Evolutionary conservation across 2,113 vertebrate genomes (phyloP).

Genomic region (Chaetodon trifascialis): DNA sequence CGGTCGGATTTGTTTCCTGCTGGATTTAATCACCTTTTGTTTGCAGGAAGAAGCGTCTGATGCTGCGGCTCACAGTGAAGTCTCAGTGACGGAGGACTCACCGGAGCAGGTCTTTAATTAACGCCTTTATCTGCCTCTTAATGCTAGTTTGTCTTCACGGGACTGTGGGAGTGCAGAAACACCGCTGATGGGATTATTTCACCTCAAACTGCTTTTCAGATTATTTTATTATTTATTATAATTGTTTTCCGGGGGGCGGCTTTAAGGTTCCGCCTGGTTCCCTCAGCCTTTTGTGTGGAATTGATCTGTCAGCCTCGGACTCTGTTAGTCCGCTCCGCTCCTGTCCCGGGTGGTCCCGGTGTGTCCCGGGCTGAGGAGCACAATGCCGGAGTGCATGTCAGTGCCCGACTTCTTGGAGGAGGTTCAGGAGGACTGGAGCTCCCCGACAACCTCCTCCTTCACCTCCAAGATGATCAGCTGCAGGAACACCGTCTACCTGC

Average conservation of each 20-base stretch:
- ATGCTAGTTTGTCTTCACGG: not conserved
- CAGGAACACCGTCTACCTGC: constrained; percentile 77
- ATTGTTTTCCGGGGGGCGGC: not conserved
- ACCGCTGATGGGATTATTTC: not conserved
- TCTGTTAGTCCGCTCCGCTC: not conserved
- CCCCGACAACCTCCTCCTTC: constrained; percentile 79
- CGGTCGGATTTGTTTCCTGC: not conserved
- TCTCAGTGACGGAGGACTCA: constrained; percentile 27
- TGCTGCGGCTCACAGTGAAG: constrained; percentile 59
- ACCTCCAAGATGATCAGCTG: constrained; percentile 77
- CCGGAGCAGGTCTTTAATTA: constrained; percentile 31
- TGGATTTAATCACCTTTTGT: constrained; percentile 62
- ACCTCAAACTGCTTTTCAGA: not conserved
- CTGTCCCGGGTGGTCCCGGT: constrained; percentile 10
- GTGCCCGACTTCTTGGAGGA: constrained; percentile 74
- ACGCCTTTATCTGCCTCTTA: not conserved
- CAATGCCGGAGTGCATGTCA: constrained; percentile 76
- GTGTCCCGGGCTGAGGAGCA: constrained; percentile 27
- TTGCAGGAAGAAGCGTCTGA: constrained; percentile 44
- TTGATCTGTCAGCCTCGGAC: constrained; percentile 33
- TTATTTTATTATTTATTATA: not conserved
- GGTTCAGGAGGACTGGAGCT: constrained; percentile 81
- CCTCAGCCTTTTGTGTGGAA: constrained; percentile 48
- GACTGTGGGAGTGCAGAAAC: not conserved
- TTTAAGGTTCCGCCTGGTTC: not conserved